phyloP scores from a whole-genome alignment of 1,140 invertebrate species.

The Notospermus geniculatus region DNA sequence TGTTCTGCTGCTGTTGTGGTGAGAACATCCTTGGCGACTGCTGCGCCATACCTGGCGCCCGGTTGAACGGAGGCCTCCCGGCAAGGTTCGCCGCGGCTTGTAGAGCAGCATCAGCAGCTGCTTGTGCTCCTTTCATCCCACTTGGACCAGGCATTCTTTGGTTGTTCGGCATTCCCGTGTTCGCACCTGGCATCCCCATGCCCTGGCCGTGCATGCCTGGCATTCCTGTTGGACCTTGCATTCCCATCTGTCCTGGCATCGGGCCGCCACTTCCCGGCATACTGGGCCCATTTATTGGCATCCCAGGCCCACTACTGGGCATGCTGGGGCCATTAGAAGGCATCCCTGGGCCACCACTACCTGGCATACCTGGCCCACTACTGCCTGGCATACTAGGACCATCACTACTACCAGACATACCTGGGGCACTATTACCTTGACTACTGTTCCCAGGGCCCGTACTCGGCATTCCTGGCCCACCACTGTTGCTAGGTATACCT shows the following conservation, averaged over 20 bases:
- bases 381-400: too few relatives aligned
- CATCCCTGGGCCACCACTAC: too few relatives aligned
- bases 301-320: constrained; percentile 17
- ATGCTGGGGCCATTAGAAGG: too few relatives aligned
- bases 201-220: constrained; percentile 26
- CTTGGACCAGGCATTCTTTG: background rate
- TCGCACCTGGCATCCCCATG: constrained; percentile 27
- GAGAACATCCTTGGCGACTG: too few relatives aligned
- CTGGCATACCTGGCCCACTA: too few relatives aligned
- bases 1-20: too few relatives aligned
- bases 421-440: too few relatives aligned
- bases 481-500: too few relatives aligned
- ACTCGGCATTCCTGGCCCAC: background rate
- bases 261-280: constrained; percentile 10
- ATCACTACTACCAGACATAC: too few relatives aligned
- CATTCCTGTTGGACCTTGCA: constrained; percentile 28
- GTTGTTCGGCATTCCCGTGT: constrained; percentile 10
- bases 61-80: constrained; percentile 15
- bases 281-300: constrained; percentile 57
- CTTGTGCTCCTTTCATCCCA: constrained; percentile 49
- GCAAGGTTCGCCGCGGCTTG: constrained; percentile 51
- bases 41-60: constrained; percentile 12
- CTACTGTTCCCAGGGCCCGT: too few relatives aligned
- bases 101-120: constrained; percentile 54
- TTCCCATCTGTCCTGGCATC: too few relatives aligned